These are phyloP conservation scores for Aplodontia rufa DNA, from an alignment of 2,113 vertebrate genomes.

Conservation along the genomic window DNA sequence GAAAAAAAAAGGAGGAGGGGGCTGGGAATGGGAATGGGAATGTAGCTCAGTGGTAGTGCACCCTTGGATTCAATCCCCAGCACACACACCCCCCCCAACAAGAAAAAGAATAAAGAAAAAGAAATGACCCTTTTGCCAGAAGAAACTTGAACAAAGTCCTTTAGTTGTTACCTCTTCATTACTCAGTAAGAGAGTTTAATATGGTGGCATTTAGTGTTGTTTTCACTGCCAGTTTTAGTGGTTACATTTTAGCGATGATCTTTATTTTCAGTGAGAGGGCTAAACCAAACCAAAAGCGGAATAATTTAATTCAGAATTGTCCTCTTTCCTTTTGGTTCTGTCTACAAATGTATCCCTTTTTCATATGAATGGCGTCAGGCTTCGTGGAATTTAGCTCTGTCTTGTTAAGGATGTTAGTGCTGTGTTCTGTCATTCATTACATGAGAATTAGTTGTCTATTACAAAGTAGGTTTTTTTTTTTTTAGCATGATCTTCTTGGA, in stretches of 20 bases:
- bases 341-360: constrained; percentile 68
- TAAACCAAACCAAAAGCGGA: constrained; percentile 74
- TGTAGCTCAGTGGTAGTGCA: too few species aligned
- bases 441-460: constrained; percentile 74
- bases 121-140: constrained; percentile 12
- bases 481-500: constrained; percentile 55
- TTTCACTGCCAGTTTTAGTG: constrained; percentile 48
- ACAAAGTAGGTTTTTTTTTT: constrained; percentile 62
- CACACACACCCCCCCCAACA: too few species aligned
- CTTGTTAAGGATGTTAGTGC: constrained; percentile 78
- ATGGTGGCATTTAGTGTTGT: constrained; percentile 46
- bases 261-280: constrained; percentile 67
- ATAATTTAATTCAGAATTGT: constrained; percentile 76
- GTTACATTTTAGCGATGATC: constrained; percentile 73
- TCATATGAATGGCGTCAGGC: constrained; percentile 76
- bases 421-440: constrained; percentile 77
- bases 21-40: too few species aligned
- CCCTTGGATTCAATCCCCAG: too few species aligned
- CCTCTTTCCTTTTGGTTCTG: constrained; percentile 58
- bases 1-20: too few species aligned
- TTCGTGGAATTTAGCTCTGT: constrained; percentile 76
- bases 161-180: constrained; percentile 45
- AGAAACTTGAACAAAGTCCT: constrained; percentile 50
- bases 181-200: constrained; percentile 60
- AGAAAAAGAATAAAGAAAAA: too few species aligned